A percentile compares a stretch with the other conserved stretches of the same genome.
Evolutionary conservation across 2,113 vertebrate species (phyloP).

Genomic region (Notothenia rossii): DNA sequence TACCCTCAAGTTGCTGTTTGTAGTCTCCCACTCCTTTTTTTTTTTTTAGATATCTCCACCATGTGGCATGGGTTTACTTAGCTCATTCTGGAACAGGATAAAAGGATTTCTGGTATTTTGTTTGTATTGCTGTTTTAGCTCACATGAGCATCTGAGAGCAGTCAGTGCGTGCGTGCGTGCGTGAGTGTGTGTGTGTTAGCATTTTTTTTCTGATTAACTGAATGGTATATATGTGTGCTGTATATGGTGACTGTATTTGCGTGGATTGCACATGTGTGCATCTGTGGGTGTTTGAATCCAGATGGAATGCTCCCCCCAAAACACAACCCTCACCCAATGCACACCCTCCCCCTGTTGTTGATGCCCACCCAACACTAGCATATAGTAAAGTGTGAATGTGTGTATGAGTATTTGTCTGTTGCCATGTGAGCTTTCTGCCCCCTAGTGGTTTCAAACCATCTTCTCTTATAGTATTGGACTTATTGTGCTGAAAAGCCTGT

Average conservation of each 20-base stretch:
- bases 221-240: too few relatives aligned
- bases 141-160: conserved; percentile 14
- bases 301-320: conserved; percentile 25
- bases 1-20: conserved; percentile 51
- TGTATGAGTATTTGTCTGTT: conserved; percentile 12
- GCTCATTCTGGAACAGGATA: conserved; percentile 49
- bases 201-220: not conserved
- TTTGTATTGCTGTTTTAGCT: conserved; percentile 41
- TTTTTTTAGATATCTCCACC: conserved; percentile 28
- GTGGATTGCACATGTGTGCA: conserved; percentile 15
- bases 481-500: conserved; percentile 3
- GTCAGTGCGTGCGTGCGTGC: conserved; percentile 4
- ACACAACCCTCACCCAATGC: conserved; percentile 23
- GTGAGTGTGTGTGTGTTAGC: not conserved
- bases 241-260: not conserved
- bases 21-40: conserved; percentile 2
- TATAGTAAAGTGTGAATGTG: conserved; percentile 13
- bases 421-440: conserved; percentile 62
- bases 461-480: not conserved
- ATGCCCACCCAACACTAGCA: conserved; percentile 38
- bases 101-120: conserved; percentile 56
- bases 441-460: conserved; percentile 59
- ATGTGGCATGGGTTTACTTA: conserved; percentile 48
- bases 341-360: conserved; percentile 1
- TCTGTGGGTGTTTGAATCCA: conserved; percentile 44